These are phyloP conservation scores for Agelas oroides DNA, from an alignment of 37 sponge, comb jelly and placozoan genomes.

Conservation along the genomic window DNA sequence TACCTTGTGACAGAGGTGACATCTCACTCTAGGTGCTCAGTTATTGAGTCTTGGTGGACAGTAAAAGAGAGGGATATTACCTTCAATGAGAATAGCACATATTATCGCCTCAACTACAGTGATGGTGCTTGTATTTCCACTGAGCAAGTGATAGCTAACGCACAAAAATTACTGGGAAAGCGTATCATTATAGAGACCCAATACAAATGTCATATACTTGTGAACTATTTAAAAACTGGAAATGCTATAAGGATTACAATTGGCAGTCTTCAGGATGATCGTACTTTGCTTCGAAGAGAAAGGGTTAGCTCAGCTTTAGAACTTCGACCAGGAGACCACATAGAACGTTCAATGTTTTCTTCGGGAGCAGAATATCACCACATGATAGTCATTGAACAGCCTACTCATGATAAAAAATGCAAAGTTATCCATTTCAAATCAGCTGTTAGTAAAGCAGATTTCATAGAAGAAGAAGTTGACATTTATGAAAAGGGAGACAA, in stretches of 20 bases:
- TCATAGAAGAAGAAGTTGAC: no score
- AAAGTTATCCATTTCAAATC: no score
- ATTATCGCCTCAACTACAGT: slow-evolving; percentile 9
- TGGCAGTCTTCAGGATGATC: slow-evolving; percentile 20
- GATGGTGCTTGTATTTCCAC: not conserved
- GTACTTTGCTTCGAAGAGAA: slow-evolving; percentile 8
- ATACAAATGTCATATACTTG: not conserved
- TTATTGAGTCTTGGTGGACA: slow-evolving; percentile 4
- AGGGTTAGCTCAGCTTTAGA: not conserved
- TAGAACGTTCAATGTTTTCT: slow-evolving; percentile 8
- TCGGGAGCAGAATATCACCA: not conserved
- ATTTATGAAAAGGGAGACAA: not conserved
- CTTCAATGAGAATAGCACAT: not conserved
- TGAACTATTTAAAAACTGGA: slow-evolving; percentile 11
- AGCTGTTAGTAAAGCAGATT: no score
- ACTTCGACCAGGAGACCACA: slow-evolving; percentile 23
- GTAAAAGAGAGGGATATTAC: not conserved
- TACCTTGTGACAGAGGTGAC: slow-evolving; percentile 18
- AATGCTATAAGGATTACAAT: not conserved
- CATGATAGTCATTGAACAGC: slow-evolving; percentile 8
- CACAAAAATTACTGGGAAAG: not conserved
- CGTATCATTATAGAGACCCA: not conserved
- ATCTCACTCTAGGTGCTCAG: not conserved
- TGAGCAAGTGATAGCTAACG: not conserved
- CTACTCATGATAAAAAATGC: no score